Evolutionary conservation across 2,888 invertebrate species (phyloP).

Genomic region (Calephelis perditalis): DNA sequence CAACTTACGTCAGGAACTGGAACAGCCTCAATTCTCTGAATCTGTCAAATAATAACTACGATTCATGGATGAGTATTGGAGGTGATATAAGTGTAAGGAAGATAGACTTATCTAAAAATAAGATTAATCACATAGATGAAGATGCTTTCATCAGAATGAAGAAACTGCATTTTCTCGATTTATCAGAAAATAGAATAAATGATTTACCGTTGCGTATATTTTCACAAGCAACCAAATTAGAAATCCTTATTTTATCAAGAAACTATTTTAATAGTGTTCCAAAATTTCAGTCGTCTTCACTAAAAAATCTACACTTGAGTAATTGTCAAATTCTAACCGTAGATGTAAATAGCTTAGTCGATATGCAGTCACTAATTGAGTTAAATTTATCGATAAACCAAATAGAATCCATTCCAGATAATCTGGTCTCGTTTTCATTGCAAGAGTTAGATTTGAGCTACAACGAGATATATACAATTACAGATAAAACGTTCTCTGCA

Average conservation of each 20-base stretch:
- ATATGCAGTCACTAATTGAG: conserved; percentile 76
- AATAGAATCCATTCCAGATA: conserved; percentile 78
- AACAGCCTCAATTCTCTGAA: conserved; percentile 71
- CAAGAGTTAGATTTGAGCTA: conserved; percentile 78
- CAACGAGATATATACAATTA: conserved; percentile 78
- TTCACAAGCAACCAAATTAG: conserved; percentile 73
- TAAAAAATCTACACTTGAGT: conserved; percentile 78
- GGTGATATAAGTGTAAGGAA: conserved; percentile 57
- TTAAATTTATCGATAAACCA: conserved; percentile 83
- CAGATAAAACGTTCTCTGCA: conserved; percentile 79
- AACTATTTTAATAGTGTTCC: conserved; percentile 80
- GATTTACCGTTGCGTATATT: conserved; percentile 77
- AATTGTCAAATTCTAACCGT: conserved; percentile 80
- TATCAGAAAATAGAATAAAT: conserved; percentile 83
- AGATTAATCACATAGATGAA: conserved; percentile 77
- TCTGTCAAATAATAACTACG: conserved; percentile 78
- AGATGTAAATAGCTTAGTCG: conserved; percentile 64
- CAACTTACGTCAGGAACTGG: conserved; percentile 63
- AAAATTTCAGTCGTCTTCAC: conserved; percentile 74
- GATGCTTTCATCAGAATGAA: conserved; percentile 78
- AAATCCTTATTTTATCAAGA: conserved; percentile 80
- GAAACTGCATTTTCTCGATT: conserved; percentile 77
- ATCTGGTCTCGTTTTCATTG: conserved; percentile 77
- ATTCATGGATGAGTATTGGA: conserved; percentile 51
- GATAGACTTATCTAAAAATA: conserved; percentile 83